Percentiles rank a stretch among this genome's conserved stretches.
These are phyloP conservation scores for Diplazon laetatorius DNA, from an alignment of 2,888 invertebrate species.

Conservation along the genomic window DNA sequence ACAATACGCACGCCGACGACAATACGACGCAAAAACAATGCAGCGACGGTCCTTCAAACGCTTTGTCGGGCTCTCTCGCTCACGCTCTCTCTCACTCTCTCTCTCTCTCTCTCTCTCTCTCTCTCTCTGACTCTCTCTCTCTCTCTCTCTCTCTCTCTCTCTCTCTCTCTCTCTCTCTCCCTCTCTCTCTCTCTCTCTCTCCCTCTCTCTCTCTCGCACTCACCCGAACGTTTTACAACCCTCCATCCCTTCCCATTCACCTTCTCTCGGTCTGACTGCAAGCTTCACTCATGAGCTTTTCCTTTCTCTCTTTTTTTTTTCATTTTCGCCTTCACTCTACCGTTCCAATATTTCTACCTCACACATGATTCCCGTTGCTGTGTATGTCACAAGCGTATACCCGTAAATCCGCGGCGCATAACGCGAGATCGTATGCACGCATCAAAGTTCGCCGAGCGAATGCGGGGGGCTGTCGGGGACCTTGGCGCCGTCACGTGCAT, in stretches of 20 bases:
- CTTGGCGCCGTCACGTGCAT: conserved; percentile 19
- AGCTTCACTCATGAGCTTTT: conserved; percentile 10
- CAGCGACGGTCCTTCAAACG: conserved; percentile 71
- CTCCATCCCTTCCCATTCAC: conserved; percentile 17
- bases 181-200: conserved; percentile 14
- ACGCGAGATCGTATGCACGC: conserved; percentile 10
- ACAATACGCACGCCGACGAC: conserved; percentile 70
- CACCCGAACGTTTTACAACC: conserved; percentile 26
- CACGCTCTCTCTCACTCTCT: conserved; percentile 13
- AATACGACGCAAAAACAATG: conserved; percentile 75
- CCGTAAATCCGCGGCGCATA: not conserved
- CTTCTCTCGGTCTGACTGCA: conserved; percentile 21
- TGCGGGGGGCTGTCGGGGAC: not conserved
- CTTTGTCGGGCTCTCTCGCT: conserved; percentile 65
- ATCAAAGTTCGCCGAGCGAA: not conserved
- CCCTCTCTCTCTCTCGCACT: conserved; percentile 2
- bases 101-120: conserved; percentile 18
- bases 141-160: no score
- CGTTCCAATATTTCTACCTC: conserved; percentile 33
- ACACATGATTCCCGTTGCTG: conserved; percentile 44
- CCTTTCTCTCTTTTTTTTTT: no score
- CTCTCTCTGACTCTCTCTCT: no score
- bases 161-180: conserved; percentile 38
- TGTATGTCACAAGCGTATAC: conserved; percentile 49
- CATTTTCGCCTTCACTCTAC: conserved; percentile 19